Conservation (phyloP, 2,113 vertebrate genomes). For the Aphyosemion australe region DNA sequence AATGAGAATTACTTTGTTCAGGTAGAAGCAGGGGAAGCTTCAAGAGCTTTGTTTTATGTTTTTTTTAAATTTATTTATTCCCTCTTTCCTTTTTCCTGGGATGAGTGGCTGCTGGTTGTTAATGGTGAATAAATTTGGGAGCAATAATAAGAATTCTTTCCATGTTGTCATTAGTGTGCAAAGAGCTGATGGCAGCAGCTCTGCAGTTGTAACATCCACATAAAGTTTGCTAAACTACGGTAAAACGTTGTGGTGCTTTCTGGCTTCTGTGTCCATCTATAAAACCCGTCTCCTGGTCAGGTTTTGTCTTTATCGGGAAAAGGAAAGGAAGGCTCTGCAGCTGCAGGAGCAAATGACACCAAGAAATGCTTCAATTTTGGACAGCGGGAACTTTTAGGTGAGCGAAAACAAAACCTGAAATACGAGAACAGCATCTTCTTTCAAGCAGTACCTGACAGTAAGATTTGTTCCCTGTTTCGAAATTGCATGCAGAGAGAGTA, state of each 20-base stretch:
- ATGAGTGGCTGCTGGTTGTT: slow-evolving; percentile 44
- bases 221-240: slow-evolving; percentile 14
- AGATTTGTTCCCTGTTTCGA: slow-evolving; percentile 16
- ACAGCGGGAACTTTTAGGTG: not conserved
- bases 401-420: slow-evolving; percentile 1
- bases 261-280: slow-evolving; percentile 11
- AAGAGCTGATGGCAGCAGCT: slow-evolving; percentile 61
- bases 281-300: slow-evolving; percentile 20
- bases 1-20: slow-evolving; percentile 39
- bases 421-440: slow-evolving; percentile 4
- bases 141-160: slow-evolving; percentile 45
- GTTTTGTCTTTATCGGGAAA: slow-evolving; percentile 33
- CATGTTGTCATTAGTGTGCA: slow-evolving; percentile 58
- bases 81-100: slow-evolving; percentile 33
- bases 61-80: slow-evolving; percentile 5
- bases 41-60: not conserved
- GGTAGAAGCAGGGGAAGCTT: slow-evolving; percentile 16
- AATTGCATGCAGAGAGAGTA: slow-evolving; percentile 16
- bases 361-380: not conserved
- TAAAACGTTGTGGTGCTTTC: slow-evolving; percentile 11
- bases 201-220: slow-evolving; percentile 52
- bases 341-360: not conserved
- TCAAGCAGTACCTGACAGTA: slow-evolving; percentile 14
- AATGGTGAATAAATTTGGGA: slow-evolving; percentile 48
- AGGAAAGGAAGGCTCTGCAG: not conserved